These are phyloP conservation scores for Lamellibrachia satsuma DNA, from an alignment of 2,888 invertebrate genomes.

Conservation along the genomic window DNA sequence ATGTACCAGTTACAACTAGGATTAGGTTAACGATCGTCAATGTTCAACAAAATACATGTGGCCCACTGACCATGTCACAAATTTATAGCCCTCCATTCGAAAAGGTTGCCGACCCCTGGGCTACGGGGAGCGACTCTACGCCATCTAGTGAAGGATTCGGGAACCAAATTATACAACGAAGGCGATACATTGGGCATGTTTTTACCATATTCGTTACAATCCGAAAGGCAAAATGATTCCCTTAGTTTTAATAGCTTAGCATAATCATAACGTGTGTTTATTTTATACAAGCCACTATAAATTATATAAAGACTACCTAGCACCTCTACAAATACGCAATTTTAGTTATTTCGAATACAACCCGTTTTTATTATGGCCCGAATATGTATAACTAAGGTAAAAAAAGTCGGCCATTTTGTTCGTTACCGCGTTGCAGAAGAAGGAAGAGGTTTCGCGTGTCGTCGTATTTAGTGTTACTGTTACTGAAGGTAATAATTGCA, in stretches of 20 bases:
- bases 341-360: background rate
- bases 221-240: background rate
- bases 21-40: too few relatives aligned
- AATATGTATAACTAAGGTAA: background rate
- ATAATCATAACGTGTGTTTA: background rate
- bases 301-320: background rate
- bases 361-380: background rate
- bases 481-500: background rate
- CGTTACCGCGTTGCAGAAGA: conserved; percentile 12
- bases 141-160: too few relatives aligned
- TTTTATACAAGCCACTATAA: background rate
- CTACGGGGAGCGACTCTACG: too few relatives aligned
- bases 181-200: too few relatives aligned
- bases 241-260: background rate
- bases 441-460: background rate
- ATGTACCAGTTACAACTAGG: too few relatives aligned
- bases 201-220: background rate
- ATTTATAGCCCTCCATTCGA: too few relatives aligned
- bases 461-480: background rate
- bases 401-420: conserved; percentile 6
- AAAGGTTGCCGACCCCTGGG: too few relatives aligned
- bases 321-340: background rate
- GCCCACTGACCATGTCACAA: too few relatives aligned
- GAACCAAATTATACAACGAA: too few relatives aligned
- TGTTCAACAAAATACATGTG: too few relatives aligned